Percentiles rank a stretch among this genome's conserved stretches.
Evolutionary conservation across 2,797 vertebrate species (phyloP).

Genomic region (Sardinella longiceps): DNA sequence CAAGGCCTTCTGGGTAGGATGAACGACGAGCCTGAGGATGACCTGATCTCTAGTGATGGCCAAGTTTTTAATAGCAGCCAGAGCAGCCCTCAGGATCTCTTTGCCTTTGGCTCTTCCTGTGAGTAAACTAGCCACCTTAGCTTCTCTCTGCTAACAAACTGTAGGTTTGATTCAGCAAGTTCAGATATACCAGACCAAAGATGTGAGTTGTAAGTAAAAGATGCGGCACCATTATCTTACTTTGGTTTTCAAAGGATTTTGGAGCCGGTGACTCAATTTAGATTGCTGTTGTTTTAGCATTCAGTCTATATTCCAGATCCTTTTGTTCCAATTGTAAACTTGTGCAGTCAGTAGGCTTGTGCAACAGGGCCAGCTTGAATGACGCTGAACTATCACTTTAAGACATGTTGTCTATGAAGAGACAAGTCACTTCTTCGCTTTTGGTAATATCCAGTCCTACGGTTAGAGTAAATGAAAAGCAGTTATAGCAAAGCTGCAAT

Average conservation of each 20-base stretch:
- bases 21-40: slow-evolving; percentile 77
- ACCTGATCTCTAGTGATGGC: slow-evolving; percentile 77
- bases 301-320: too few species aligned
- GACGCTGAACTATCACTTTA: too few species aligned
- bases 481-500: neutral
- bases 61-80: slow-evolving; percentile 55
- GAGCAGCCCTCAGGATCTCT: slow-evolving; percentile 75
- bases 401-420: too few species aligned
- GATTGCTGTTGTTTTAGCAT: too few species aligned
- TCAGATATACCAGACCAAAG: too few species aligned
- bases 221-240: too few species aligned
- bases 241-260: too few species aligned
- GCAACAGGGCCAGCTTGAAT: too few species aligned
- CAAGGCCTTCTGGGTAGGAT: slow-evolving; percentile 85
- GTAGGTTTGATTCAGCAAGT: neutral
- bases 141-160: neutral
- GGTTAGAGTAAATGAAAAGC: neutral
- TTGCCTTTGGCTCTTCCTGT: slow-evolving; percentile 85
- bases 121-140: slow-evolving; percentile 62
- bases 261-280: too few species aligned
- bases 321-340: too few species aligned
- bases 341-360: too few species aligned
- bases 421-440: too few species aligned
- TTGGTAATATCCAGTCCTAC: neutral
- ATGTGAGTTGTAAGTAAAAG: neutral